phyloP scores from a whole-genome alignment of 2,113 vertebrate species.

The Gopherus evgoodei region DNA sequence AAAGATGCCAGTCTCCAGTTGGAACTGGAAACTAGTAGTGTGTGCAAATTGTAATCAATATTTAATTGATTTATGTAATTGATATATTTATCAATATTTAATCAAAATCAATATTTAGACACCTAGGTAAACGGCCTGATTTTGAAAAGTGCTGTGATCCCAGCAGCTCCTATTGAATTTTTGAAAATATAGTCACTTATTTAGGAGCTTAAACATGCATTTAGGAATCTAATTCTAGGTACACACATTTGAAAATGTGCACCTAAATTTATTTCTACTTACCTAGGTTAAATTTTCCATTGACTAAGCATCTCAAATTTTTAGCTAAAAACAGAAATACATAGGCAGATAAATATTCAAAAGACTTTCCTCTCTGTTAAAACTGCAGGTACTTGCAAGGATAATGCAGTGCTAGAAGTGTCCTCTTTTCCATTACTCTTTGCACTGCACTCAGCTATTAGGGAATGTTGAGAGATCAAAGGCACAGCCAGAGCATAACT shows the following conservation, averaged over 20 bases:
- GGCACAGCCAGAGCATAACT: not conserved
- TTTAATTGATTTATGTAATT: too few species aligned
- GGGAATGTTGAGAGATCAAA: not conserved
- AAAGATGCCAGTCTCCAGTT: constrained; percentile 2
- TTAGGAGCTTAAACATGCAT: not conserved
- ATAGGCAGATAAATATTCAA: not conserved
- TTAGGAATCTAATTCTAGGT: constrained; percentile 13
- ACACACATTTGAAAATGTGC: not conserved
- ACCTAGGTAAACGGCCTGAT: constrained; percentile 15
- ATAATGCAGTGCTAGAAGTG: accelerated
- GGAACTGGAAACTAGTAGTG: not conserved
- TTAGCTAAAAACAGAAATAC: not conserved
- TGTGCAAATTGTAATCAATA: not conserved
- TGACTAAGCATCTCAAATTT: not conserved
- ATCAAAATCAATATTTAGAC: not conserved
- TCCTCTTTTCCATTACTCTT: not conserved
- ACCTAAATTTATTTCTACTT: constrained; percentile 28
- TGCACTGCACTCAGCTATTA: accelerated
- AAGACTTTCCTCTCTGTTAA: not conserved
- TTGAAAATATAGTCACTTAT: constrained; percentile 7
- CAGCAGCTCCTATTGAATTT: not conserved
- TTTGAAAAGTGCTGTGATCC: constrained; percentile 30
- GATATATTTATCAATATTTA: too few species aligned
- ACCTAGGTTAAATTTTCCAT: not conserved
- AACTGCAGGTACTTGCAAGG: not conserved